Evolutionary conservation across 1,140 invertebrate genomes (phyloP).

Genomic region (Sitophilus oryzae): DNA sequence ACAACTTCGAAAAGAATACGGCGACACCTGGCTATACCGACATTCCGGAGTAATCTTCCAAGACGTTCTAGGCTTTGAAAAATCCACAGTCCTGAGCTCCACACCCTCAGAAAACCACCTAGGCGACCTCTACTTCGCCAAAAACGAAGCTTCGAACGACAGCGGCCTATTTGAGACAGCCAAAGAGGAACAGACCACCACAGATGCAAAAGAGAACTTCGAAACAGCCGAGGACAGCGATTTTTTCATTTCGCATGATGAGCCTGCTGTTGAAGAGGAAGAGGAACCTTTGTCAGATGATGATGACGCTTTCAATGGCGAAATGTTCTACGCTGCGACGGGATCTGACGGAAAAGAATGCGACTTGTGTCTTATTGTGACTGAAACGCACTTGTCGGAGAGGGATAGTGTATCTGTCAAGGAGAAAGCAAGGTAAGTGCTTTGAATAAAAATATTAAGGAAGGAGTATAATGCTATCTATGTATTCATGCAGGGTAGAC

Average conservation of each 20-base stretch:
- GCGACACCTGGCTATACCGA: slow-evolving; percentile 55
- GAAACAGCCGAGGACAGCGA: not conserved
- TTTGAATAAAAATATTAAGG: too few relatives aligned
- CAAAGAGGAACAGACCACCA: not conserved
- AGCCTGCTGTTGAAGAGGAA: not conserved
- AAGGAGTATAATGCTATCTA: too few relatives aligned
- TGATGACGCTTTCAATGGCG: slow-evolving; percentile 19
- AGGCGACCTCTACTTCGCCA: not conserved
- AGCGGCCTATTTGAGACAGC: slow-evolving; percentile 11
- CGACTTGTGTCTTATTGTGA: slow-evolving; percentile 31
- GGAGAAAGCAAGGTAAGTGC: slow-evolving; percentile 43
- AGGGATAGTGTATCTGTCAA: slow-evolving; percentile 47
- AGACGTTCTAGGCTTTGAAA: slow-evolving; percentile 50
- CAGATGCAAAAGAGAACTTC: not conserved
- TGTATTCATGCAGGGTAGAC: too few relatives aligned
- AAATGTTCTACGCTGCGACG: slow-evolving; percentile 44
- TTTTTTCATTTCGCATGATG: not conserved
- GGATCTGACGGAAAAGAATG: slow-evolving; percentile 33
- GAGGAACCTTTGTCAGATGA: slow-evolving; percentile 9
- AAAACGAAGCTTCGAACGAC: not conserved
- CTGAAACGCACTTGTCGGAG: slow-evolving; percentile 46
- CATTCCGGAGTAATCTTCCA: slow-evolving; percentile 51
- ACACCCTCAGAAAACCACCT: slow-evolving; percentile 21
- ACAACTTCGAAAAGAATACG: slow-evolving; percentile 51
- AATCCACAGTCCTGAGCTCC: slow-evolving; percentile 21